Evolutionary conservation across 1,140 invertebrate species (phyloP), one percentile per base, ranked within the genome.

Genomic region (Neodiprion virginianus): DNA sequence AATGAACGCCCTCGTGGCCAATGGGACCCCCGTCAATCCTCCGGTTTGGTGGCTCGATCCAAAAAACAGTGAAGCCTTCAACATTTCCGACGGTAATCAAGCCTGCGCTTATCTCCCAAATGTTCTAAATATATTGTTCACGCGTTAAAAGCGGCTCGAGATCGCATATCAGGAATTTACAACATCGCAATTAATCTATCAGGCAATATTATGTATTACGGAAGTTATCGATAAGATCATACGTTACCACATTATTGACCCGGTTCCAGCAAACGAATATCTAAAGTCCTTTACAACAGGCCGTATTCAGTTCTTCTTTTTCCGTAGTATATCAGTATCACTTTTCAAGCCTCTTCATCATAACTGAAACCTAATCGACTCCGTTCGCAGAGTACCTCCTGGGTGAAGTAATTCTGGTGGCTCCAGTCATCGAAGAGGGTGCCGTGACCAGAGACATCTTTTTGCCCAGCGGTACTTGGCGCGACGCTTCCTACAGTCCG

Each of bases 31-130:
- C 0, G 91, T 95, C 40, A 94, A 96, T 83, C 87, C 93, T 8
- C 95, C 95, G 0, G 88, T 96, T n/a, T 97, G 96, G 95, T 96
- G 95, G 95, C 89, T 94, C 1, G 92, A 92, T 72, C 94, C 95
- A 0, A 87, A 86, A 0, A 92, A 95, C 78, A 71, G 86, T 40
- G 85, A 86, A 21, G 92, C 94, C 0, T 89, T 91, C n/a, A 89
- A 82, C 1, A 89, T 93, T 65, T 90, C 91, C 79, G 90, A 92
- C 76, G 89, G 92, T 93, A 84, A 82, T 82, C 83, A 28, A 12
- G 23, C 66, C 17, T 9, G 5, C 53, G 11, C n/a, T 11, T 61
- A 61, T 61, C 53, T 40, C 28, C 5, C 28, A 40, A 40, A 40
- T 40, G 28, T 40, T 40, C 28, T 40, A 40, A 40, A 5, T 40